Conservation (phyloP, 2,888 invertebrate genomes). For the Eugnorisma glareosa region DNA sequence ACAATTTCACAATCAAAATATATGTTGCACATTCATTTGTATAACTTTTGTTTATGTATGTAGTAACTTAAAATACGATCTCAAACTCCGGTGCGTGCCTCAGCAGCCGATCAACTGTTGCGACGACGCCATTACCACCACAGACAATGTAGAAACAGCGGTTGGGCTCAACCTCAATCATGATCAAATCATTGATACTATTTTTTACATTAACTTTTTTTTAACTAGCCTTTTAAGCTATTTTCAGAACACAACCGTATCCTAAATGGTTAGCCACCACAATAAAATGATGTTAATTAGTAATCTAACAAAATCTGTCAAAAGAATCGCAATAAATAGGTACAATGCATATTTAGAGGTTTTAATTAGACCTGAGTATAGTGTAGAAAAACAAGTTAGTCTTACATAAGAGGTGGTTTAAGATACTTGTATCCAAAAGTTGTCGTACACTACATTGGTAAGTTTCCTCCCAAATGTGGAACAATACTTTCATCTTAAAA, state of each 20-base stretch:
- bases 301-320: background rate
- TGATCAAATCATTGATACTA: no score
- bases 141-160: no score
- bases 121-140: background rate
- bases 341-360: slow-evolving; percentile 15
- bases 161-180: no score
- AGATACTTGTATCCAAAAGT: slow-evolving; percentile 41
- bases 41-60: background rate
- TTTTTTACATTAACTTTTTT: no score
- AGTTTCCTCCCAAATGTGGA: slow-evolving; percentile 38
- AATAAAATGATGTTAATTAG: background rate
- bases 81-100: background rate
- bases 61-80: background rate
- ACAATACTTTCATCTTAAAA: slow-evolving; percentile 33
- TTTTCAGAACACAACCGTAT: background rate
- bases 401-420: slow-evolving; percentile 10
- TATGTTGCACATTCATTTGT: background rate
- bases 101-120: background rate
- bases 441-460: slow-evolving; percentile 26
- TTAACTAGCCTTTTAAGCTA: background rate
- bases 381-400: slow-evolving; percentile 11
- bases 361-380: slow-evolving; percentile 20
- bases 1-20: background rate
- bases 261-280: background rate
- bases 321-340: background rate